Evolutionary conservation across 2,888 invertebrate species (phyloP), one percentile per base, ranked within the genome.

Genomic region (Augiades crinisus): DNA sequence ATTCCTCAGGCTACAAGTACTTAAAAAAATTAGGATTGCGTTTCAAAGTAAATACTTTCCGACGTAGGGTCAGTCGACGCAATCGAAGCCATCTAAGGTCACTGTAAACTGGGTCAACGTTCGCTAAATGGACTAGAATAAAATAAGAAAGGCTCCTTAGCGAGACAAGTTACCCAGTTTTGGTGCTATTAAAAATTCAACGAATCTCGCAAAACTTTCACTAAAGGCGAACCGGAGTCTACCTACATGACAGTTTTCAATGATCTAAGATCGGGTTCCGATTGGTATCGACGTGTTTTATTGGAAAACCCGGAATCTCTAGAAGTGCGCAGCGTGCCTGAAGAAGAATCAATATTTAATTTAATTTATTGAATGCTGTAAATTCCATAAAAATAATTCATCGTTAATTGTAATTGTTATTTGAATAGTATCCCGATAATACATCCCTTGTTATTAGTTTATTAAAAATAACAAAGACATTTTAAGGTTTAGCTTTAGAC

Each of bases 171-270:
- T 69, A 77, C 81, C 81, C 81, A 84, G 79, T 78, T 84, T 80
- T 79, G 75, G 74, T 70, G 78, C 75, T 81, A 83, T 83, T 86
- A 83, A 85, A 82, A 81, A 80, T 83, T 83, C 82, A 80, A 80
- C 76, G 78, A 82, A 85, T 82, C 80, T 80, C 82, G 78, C 77
- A 79, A 75, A 77, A 86, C 88, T 88, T 88, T 88, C 87, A 86
- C 87, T 85, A 72, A 65, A 72, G 68, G 68, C 41, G 10, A 52
- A 24, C 33, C 33, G 38, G 13, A 21, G 14, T 6, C 40, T 40
- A 22, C 12, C 30, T 30, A 30, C 30, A 30, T 30, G 30, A 30
- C 30, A 30, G 27, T 30, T 30, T 30, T 12, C 30, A 30, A 30
- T 30, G n/a, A 30, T 30, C 30, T 30, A 12, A 30, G 12, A 30